A percentile compares a stretch with the other conserved stretches of the same genome.
These are phyloP conservation scores for Pachliopta kotzebuea DNA, from an alignment of 2,888 invertebrate species.

Conservation along the genomic window DNA sequence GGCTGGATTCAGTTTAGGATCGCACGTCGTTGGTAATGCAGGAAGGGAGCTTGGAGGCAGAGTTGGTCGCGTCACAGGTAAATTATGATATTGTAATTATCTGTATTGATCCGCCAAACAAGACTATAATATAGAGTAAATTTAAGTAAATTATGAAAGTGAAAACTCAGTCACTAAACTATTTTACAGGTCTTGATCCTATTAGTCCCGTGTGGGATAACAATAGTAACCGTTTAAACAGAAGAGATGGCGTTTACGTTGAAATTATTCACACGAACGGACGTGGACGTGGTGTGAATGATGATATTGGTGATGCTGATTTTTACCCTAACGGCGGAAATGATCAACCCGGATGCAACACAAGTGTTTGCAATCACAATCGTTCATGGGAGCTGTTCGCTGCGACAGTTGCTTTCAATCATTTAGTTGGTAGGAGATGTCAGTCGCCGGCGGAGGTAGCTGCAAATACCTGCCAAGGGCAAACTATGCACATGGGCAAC, in stretches of 20 bases:
- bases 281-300: constrained; percentile 68
- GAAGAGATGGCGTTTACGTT: constrained; percentile 58
- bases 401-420: constrained; percentile 51
- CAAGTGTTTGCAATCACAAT: constrained; percentile 56
- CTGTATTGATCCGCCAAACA: too few species aligned
- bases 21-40: constrained; percentile 67
- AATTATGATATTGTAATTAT: background rate
- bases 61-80: constrained; percentile 63
- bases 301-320: constrained; percentile 73
- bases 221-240: constrained; percentile 40
- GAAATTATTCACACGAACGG: constrained; percentile 72
- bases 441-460: background rate
- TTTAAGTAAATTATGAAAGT: too few species aligned
- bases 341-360: constrained; percentile 57
- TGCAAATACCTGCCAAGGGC: background rate
- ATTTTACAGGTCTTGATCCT: background rate
- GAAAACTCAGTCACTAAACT: background rate
- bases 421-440: constrained; percentile 45
- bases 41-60: constrained; percentile 56
- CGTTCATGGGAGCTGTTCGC: constrained; percentile 60
- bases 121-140: too few species aligned
- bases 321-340: constrained; percentile 82
- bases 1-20: constrained; percentile 63
- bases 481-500: background rate
- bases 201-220: constrained; percentile 42